These are phyloP conservation scores for Heliornis fulica DNA, from an alignment of 2,113 vertebrate species.

Conservation along the genomic window DNA sequence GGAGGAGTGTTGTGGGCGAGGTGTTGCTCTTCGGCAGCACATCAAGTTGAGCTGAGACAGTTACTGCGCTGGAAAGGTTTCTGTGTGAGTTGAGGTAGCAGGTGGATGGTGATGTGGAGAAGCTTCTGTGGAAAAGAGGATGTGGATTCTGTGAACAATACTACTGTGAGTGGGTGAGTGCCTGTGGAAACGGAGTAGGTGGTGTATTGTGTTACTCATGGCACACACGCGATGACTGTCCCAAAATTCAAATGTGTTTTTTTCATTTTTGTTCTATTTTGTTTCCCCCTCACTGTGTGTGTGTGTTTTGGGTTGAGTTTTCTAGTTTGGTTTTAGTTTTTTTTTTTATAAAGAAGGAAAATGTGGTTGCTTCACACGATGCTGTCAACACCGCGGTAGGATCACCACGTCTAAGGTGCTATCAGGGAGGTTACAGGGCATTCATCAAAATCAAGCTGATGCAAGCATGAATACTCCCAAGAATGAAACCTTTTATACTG, in stretches of 20 bases:
- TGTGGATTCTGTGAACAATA: neutral
- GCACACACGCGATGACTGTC: neutral
- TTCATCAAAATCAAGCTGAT: constrained; percentile 78
- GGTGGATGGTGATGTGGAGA: neutral
- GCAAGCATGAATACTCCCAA: constrained; percentile 68
- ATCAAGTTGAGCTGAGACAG: neutral
- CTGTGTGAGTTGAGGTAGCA: neutral
- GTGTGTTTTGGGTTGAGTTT: too few species aligned
- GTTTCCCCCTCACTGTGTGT: neutral
- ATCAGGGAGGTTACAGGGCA: constrained; percentile 65
- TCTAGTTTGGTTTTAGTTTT: too few species aligned
- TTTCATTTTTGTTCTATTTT: too few species aligned
- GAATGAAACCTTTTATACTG: constrained; percentile 68
- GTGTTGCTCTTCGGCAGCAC: accelerated
- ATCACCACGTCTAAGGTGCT: constrained; percentile 52
- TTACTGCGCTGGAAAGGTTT: neutral
- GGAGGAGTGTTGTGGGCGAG: neutral
- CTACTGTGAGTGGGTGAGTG: neutral
- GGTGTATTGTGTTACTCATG: neutral
- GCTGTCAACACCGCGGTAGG: constrained; percentile 38
- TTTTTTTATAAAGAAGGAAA: neutral
- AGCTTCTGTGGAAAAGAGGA: neutral
- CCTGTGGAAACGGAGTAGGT: neutral
- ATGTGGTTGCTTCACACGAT: neutral
- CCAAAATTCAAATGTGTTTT: neutral